Base-by-base conservation (phyloP, 2,797 vertebrate genomes). In the Amblyopsis hoosieri region DNA sequence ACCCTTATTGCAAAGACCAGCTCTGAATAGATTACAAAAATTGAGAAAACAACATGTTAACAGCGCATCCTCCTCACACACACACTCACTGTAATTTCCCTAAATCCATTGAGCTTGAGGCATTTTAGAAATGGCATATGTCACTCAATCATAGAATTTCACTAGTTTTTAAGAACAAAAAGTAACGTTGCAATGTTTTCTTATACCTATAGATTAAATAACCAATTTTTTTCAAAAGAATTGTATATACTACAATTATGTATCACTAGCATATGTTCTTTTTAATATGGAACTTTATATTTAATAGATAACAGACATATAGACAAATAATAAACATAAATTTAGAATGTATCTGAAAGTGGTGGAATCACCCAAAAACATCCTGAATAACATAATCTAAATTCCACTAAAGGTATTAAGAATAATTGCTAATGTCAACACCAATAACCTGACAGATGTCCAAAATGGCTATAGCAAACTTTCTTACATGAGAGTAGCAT, bases 1-100 rank as follows among this genome's bases (percentile, higher is more conserved):
- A 65, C 74, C 54, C 83, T 90, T 84, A 90, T 91, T 90, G 86
- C 78, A 84, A 86, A 87, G 84, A 78, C 81, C 85, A 72, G 87
- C 86, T 90, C 89, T 86, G 77, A 77, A 77, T 82, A 85, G 85
- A 77, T 86, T 82, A 87, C 82, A n/a, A 50, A 45, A 51, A 70
- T 13, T 31, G 51, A 37, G 46, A 14, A 23, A 19, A 47, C 64
- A 72, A 48, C 54, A 50, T 71, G 58, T 79, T 83, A 62, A 69
- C 71, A 75, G 72, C 66, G 72, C 67, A 62, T 60, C 66, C 6
- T 8, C 64, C 68, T 64, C 72, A 78, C 81, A 73, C 67, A 62
- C 62, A 68, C 4, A 8, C 64, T 76, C 51, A 68, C 3, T 79
- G 60, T 77, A 4, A 67, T 79, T 78, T 61, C 62, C 14, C 55